A percentile compares a stretch with the other conserved stretches of the same genome.
Conservation (phyloP, 2,113 vertebrate species). For the Coptodon rendalli region DNA sequence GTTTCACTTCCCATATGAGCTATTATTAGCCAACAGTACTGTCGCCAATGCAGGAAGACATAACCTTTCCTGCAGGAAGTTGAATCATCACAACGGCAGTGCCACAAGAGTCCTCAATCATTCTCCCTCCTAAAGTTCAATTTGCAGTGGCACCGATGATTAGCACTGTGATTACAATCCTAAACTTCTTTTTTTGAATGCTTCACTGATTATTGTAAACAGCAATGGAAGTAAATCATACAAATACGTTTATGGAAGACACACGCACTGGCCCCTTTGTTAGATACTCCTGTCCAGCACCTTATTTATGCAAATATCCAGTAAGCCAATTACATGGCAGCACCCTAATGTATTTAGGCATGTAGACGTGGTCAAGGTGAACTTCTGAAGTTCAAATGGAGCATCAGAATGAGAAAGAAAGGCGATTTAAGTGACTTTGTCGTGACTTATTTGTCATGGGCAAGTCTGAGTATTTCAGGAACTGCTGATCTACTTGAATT, state of each 20-base stretch:
- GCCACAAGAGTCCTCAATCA: neutral
- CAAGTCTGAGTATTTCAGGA: neutral
- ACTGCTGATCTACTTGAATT: neutral
- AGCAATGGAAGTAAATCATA: neutral
- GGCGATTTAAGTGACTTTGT: neutral
- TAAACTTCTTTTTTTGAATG: neutral
- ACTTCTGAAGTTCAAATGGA: neutral
- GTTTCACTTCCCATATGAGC: slow-evolving; percentile 2
- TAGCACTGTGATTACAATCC: neutral
- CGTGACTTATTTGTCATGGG: neutral
- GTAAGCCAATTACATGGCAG: neutral
- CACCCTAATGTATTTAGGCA: neutral
- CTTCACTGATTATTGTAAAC: neutral
- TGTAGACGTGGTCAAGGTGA: neutral
- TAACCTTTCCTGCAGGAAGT: slow-evolving; percentile 7
- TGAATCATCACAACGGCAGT: neutral
- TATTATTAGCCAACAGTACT: slow-evolving; percentile 8
- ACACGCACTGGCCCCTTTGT: neutral
- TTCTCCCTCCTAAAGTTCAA: neutral
- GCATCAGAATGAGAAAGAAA: neutral
- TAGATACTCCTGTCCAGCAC: neutral
- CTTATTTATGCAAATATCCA: neutral
- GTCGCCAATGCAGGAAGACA: slow-evolving; percentile 3
- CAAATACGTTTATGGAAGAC: neutral
- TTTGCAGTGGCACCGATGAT: neutral